Evolutionary conservation across 2,113 vertebrate species (phyloP), one percentile per base, ranked within the genome.

Genomic region (Spilogale gracilis): DNA sequence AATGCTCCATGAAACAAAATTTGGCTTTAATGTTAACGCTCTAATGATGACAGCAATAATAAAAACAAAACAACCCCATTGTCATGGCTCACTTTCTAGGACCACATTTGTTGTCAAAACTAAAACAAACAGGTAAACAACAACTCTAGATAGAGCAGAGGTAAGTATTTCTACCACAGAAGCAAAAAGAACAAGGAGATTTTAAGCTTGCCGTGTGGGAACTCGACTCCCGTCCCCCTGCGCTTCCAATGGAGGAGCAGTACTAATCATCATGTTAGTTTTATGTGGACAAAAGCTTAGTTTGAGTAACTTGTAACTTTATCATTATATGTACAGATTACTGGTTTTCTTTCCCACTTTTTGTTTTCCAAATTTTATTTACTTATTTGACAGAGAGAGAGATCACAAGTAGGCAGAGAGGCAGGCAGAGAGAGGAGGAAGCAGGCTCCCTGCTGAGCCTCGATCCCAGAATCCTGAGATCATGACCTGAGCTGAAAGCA

Each of bases 1-100:
- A 98, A 98, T 73, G 98, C 95, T 97, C 98, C 98, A 99, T 99
- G 99, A 99, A 99, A 99, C 91, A 97, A 78, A 95, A 98, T 94
- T 94, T 97, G 89, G 96, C 95, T 98, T 98, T 98, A 98, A 99
- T 94, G 88, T 96, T 98, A 94, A 95, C 50, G 84, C 98, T 96
- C 97, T 98, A 97, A 98, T 94, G 98, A 97, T 80, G 86, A 97
- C 96, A 97, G 89, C 17, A 60, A 95, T 98, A 98, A 32, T 25
- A 30, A 27, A 50, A 78, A 86, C 13, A 6, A 58, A 48, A 89
- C 32, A 81, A 7, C 52, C 52, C 18, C 18, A 85, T 12, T 91
- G 52, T 60, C 81, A 91, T 16, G 73, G 60, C 88, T 94, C 63
- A 54, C 83, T 20, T 67, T 92, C 60, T n/a, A 13, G 94, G 87